A percentile compares a stretch with the other conserved stretches of the same genome.
Evolutionary conservation across 2,113 vertebrate species (phyloP).

Genomic region (Ptyas mucosa): DNA sequence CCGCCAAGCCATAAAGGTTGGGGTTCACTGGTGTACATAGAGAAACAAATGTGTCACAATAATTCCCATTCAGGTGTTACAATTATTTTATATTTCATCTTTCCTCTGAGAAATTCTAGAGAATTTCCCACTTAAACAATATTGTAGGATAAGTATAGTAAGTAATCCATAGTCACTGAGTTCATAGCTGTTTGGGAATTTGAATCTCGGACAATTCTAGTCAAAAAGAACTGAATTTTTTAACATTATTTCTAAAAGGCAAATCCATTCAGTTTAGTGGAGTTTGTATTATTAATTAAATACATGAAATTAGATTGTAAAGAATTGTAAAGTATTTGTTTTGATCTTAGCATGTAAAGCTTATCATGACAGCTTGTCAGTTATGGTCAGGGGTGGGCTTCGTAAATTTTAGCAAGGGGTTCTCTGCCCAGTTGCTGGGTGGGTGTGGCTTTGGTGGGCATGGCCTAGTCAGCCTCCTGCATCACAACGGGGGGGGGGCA

Average conservation of each 20-base stretch:
- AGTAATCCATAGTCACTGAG: neutral
- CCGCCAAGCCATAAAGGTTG: neutral
- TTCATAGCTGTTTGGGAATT: neutral
- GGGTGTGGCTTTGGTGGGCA: too few relatives aligned
- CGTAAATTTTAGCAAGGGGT: too few relatives aligned
- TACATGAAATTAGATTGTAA: neutral
- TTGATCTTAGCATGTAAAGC: neutral
- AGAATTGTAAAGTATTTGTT: neutral
- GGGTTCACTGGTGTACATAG: neutral
- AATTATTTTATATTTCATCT: neutral
- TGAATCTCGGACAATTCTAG: neutral
- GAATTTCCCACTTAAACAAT: neutral
- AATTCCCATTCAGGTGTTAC: neutral
- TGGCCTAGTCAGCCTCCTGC: too few relatives aligned
- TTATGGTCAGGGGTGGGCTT: neutral
- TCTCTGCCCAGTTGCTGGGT: too few relatives aligned
- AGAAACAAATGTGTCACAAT: neutral
- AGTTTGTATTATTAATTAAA: neutral
- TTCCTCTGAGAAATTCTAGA: neutral
- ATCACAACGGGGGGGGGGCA: too few relatives aligned
- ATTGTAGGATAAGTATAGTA: neutral
- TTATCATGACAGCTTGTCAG: neutral
- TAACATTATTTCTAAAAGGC: neutral
- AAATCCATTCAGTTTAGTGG: neutral
- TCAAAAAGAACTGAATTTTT: neutral